Evolutionary conservation across 2,113 vertebrate genomes (phyloP).

Genomic region (Dolichotis patagonum): DNA sequence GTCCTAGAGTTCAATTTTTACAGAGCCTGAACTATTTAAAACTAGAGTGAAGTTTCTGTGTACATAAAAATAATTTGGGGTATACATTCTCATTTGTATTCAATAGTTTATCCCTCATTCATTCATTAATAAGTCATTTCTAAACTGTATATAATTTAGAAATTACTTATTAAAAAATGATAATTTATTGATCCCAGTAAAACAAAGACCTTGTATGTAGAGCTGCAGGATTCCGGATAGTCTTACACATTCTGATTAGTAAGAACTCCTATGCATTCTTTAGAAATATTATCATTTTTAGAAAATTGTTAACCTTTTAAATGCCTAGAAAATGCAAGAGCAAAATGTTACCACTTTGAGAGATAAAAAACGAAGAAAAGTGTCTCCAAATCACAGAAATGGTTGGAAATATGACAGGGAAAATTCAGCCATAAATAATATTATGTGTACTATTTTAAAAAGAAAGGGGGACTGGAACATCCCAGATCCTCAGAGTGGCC

Average conservation of each 20-base stretch:
- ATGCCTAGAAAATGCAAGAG: neutral
- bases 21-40: constrained; percentile 24
- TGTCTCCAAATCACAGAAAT: neutral
- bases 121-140: neutral
- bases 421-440: constrained; percentile 49
- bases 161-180: no score
- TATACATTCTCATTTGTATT: neutral
- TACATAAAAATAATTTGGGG: neutral
- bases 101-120: neutral
- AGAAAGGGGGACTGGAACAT: no score
- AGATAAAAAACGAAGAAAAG: constrained; percentile 36
- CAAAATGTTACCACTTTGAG: neutral
- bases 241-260: neutral
- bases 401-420: no score
- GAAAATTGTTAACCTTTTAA: constrained; percentile 51
- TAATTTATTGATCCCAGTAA: neutral
- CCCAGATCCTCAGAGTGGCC: no score
- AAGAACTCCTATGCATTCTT: neutral
- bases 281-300: neutral
- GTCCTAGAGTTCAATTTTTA: neutral
- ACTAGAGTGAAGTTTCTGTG: neutral
- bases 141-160: neutral
- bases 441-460: neutral
- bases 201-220: neutral
- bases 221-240: neutral